Conservation (phyloP, 2,888 invertebrate species). For the Morpho deidamia region DNA sequence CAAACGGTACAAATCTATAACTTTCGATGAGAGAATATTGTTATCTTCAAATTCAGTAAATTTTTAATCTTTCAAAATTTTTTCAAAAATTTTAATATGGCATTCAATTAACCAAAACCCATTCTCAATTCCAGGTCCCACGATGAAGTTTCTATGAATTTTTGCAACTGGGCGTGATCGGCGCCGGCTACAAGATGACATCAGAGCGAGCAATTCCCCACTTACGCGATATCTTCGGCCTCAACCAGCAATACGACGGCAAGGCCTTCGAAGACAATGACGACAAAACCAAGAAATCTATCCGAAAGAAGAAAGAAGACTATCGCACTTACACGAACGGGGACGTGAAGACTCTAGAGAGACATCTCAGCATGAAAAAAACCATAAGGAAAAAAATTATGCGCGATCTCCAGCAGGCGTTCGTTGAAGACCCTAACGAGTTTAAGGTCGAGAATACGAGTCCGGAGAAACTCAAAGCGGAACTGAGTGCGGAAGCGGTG, state of each 20-base stretch:
- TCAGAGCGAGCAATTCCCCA: conserved; percentile 87
- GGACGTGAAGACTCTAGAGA: conserved; percentile 85
- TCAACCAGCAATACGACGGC: conserved; percentile 75
- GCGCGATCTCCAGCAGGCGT: conserved; percentile 87
- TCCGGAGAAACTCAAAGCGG: conserved; percentile 82
- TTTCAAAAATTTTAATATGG: no score
- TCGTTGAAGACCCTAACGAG: conserved; percentile 85
- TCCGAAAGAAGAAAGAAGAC: conserved; percentile 82
- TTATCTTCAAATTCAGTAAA: no score
- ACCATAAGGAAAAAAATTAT: conserved; percentile 91
- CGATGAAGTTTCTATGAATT: conserved; percentile 64
- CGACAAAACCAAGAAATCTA: conserved; percentile 74
- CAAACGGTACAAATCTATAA: no score
- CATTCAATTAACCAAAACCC: neutral
- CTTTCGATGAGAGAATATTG: no score
- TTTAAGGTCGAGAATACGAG: conserved; percentile 84
- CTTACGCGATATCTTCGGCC: conserved; percentile 85
- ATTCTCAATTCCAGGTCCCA: conserved; percentile 60
- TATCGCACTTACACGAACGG: conserved; percentile 82
- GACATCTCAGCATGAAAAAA: conserved; percentile 92
- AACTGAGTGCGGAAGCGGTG: conserved; percentile 82
- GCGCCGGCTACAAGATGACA: conserved; percentile 72
- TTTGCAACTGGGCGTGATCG: conserved; percentile 35
- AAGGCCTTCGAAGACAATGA: conserved; percentile 69
- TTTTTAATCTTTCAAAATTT: no score